Base-by-base conservation (phyloP, 1,140 invertebrate species). In the Drosophila jambulina region DNA sequence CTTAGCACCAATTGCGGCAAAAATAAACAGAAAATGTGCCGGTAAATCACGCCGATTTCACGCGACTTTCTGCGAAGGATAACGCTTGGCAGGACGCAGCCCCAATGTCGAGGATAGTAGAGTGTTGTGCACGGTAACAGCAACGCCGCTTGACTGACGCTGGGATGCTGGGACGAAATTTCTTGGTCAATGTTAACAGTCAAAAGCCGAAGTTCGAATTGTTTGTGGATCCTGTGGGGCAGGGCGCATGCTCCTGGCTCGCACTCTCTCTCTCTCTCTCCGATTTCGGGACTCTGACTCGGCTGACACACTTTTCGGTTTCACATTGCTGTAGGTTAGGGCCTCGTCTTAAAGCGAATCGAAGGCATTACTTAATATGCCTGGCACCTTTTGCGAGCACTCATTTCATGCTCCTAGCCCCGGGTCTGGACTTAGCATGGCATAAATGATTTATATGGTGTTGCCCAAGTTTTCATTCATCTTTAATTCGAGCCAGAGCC, bases 101-200 rank as follows among this genome's bases (percentile, higher is more conserved):
- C 23, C 53, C 49, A 40, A 7, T 49, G 48, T 61, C 59, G 57
- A 48, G 53, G 62, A 75, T 61, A 56, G 4, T 61, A 9, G 78
- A 82, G 85, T 90, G 85, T 90, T 85, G 81, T 88, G 81, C 78
- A 75, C 85, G 81, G 63, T 88, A 81, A 85, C 85, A 88, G 85
- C 85, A 71, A 90, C 85, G 85, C 85, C 81, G 85, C 76, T 80
- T 90, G 75, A 88, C 84, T 88, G 62, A 90, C 56, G 60, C 59
- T 59, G 58, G 84, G 84, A 88, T 90, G 84, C 84, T 87, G 83
- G 56, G 40, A 54, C 43, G 21, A 29, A 40, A 48, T 78, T 90
- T 88, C 85, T 80, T 90, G 85, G 85, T 85, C 85, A 88, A 88
- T 88, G 85, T 88, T 88, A 88, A 79, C 68, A 59, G 53, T 29